phyloP scores from a whole-genome alignment of 2,113 vertebrate species.

The Trinectes maculatus region DNA sequence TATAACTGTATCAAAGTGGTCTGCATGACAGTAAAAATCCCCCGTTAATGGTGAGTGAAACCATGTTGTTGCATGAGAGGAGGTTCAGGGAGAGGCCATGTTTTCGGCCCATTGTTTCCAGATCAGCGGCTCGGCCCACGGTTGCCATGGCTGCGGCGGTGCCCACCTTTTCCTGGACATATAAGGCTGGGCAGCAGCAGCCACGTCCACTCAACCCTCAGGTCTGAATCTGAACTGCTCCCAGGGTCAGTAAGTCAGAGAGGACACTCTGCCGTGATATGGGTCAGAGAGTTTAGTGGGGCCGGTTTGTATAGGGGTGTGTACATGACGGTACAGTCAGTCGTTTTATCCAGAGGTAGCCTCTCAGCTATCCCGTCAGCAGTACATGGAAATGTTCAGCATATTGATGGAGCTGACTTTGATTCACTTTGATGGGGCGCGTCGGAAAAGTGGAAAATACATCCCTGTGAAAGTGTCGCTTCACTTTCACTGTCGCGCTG shows the following conservation, averaged over 20 bases:
- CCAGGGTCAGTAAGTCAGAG: slow-evolving; percentile 30
- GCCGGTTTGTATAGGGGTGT: slow-evolving; percentile 20
- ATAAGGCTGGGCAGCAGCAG: slow-evolving; percentile 63
- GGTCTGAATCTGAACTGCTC: slow-evolving; percentile 17
- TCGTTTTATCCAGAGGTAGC: slow-evolving; percentile 24
- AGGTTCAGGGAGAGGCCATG: slow-evolving; percentile 71
- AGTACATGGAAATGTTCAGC: slow-evolving; percentile 37
- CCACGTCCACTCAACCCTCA: slow-evolving; percentile 35
- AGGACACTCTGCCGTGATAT: slow-evolving; percentile 20
- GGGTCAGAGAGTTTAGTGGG: slow-evolving; percentile 22
- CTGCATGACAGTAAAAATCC: slow-evolving; percentile 28
- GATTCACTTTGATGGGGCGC: slow-evolving; percentile 56
- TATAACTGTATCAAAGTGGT: slow-evolving; percentile 22
- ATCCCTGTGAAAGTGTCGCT: slow-evolving; percentile 55
- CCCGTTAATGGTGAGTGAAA: slow-evolving; percentile 27
- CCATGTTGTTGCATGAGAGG: slow-evolving; percentile 35
- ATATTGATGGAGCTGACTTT: slow-evolving; percentile 47
- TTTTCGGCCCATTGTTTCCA: slow-evolving; percentile 74
- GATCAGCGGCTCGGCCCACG: slow-evolving; percentile 61
- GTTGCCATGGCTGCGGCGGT: slow-evolving; percentile 72
- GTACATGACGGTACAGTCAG: slow-evolving; percentile 5
- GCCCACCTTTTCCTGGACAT: slow-evolving; percentile 79
- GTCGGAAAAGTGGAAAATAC: slow-evolving; percentile 63
- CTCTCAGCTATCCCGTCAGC: slow-evolving; percentile 51
- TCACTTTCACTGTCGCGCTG: slow-evolving; percentile 39